These are phyloP conservation scores for Protomyctophum bolini DNA, from an alignment of 2,113 vertebrate species.

Conservation along the genomic window DNA sequence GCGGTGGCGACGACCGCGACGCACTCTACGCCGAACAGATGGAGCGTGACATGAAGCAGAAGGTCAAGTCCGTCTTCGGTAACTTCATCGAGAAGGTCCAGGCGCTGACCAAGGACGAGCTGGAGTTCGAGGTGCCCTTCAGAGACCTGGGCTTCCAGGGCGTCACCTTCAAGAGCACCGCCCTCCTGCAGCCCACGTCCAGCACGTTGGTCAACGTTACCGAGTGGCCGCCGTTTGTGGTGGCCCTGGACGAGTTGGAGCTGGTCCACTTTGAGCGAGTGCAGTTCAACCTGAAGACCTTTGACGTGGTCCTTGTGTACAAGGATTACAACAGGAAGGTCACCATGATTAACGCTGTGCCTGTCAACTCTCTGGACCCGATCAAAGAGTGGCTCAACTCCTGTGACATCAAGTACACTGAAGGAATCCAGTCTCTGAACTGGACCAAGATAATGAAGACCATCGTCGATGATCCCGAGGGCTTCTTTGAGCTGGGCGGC, in stretches of 20 bases:
- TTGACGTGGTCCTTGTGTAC: slow-evolving; percentile 94
- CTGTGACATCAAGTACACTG: too few species aligned
- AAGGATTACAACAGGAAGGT: slow-evolving; percentile 96
- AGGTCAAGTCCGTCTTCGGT: slow-evolving; percentile 95
- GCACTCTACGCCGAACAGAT: slow-evolving; percentile 93
- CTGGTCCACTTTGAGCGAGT: slow-evolving; percentile 94
- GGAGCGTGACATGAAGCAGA: slow-evolving; percentile 96
- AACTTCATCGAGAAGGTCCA: slow-evolving; percentile 98
- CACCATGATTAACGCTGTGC: slow-evolving; percentile 97
- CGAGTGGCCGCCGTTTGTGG: slow-evolving; percentile 95
- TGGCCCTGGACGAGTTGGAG: slow-evolving; percentile 93
- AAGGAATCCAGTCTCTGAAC: too few species aligned
- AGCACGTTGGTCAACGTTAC: slow-evolving; percentile 92
- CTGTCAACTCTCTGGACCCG: slow-evolving; percentile 92
- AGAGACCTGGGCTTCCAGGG: slow-evolving; percentile 84
- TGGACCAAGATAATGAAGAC: too few species aligned
- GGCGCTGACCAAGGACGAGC: slow-evolving; percentile 90
- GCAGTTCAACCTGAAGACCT: slow-evolving; percentile 97
- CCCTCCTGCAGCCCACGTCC: slow-evolving; percentile 91
- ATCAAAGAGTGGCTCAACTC: slow-evolving; percentile 95
- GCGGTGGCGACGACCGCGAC: slow-evolving; percentile 86
- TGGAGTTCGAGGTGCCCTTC: slow-evolving; percentile 97
- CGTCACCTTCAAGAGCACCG: slow-evolving; percentile 93
- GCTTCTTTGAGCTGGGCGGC: too few species aligned
- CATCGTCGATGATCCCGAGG: too few species aligned